A percentile compares a stretch with the other conserved stretches of the same genome.
Conservation (phyloP, 1,140 invertebrate genomes). For the Drosophila arawakana region DNA sequence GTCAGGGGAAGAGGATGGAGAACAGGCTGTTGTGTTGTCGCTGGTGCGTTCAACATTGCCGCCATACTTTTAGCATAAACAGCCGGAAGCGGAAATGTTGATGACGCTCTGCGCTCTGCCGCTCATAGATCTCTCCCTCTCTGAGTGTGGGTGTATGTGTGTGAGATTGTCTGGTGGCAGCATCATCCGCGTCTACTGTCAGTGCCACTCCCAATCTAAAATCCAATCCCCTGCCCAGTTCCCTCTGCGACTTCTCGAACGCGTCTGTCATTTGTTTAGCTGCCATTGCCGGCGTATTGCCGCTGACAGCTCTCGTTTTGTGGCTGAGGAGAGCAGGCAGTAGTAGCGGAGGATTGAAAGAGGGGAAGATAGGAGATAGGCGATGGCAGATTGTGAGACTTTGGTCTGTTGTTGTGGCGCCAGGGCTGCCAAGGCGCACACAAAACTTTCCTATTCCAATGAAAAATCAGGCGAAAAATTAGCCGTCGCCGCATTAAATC, state of each 20-base stretch:
- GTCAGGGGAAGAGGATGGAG: background rate
- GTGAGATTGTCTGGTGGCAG: conserved; percentile 29
- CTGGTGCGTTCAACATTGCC: conserved; percentile 53
- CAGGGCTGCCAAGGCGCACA: conserved; percentile 25
- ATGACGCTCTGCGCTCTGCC: conserved; percentile 59
- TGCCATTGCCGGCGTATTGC: conserved; percentile 78
- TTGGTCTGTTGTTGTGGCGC: conserved; percentile 23
- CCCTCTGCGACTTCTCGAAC: conserved; percentile 26
- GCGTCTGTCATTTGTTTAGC: conserved; percentile 81
- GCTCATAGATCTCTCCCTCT: conserved; percentile 28
- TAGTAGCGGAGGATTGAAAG: too few species aligned
- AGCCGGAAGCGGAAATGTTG: conserved; percentile 83
- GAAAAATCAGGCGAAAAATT: conserved; percentile 77
- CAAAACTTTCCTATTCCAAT: conserved; percentile 48
- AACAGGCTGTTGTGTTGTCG: conserved; percentile 9
- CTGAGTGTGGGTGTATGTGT: conserved; percentile 17
- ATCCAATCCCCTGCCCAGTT: conserved; percentile 15
- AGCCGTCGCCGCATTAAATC: conserved; percentile 78
- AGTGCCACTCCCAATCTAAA: conserved; percentile 41
- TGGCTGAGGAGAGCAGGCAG: conserved; percentile 1
- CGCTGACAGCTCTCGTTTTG: conserved; percentile 62
- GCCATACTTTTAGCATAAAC: conserved; percentile 82
- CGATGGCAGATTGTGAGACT: conserved; percentile 6
- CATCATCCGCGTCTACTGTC: conserved; percentile 37
- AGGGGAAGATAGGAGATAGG: background rate